Conservation (phyloP, 2,797 vertebrate species). For the Tenualosa ilisha region DNA sequence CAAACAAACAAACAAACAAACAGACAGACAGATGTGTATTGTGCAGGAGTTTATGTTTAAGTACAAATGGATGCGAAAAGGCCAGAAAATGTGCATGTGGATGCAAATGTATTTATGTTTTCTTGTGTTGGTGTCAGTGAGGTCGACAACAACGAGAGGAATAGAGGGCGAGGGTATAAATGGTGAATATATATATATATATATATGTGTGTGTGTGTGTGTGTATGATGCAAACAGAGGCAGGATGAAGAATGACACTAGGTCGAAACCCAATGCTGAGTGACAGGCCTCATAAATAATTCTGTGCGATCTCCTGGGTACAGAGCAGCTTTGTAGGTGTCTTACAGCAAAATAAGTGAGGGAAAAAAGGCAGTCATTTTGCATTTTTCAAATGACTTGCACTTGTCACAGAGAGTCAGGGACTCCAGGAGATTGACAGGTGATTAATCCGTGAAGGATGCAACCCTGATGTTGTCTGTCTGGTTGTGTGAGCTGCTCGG, state of each 20-base stretch:
- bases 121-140: neutral
- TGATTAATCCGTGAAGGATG: conserved; percentile 47
- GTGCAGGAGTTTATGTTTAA: conserved; percentile 26
- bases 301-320: conserved; percentile 58
- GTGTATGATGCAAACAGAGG: conserved; percentile 2
- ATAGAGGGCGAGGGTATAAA: conserved; percentile 16
- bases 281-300: conserved; percentile 63
- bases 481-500: conserved; percentile 26
- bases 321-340: conserved; percentile 52
- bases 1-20: neutral
- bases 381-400: conserved; percentile 41
- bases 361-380: conserved; percentile 33
- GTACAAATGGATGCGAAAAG: neutral
- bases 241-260: conserved; percentile 52
- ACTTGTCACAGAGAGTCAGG: conserved; percentile 39
- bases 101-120: conserved; percentile 2
- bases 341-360: conserved; percentile 48
- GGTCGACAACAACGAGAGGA: conserved; percentile 12
- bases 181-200: neutral
- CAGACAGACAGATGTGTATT: neutral
- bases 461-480: conserved; percentile 36
- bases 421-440: conserved; percentile 39
- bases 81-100: neutral
- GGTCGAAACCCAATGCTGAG: conserved; percentile 55
- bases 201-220: neutral